phyloP scores from a whole-genome alignment of 2,113 vertebrate species.

The Onychorhynchus coronatus region DNA sequence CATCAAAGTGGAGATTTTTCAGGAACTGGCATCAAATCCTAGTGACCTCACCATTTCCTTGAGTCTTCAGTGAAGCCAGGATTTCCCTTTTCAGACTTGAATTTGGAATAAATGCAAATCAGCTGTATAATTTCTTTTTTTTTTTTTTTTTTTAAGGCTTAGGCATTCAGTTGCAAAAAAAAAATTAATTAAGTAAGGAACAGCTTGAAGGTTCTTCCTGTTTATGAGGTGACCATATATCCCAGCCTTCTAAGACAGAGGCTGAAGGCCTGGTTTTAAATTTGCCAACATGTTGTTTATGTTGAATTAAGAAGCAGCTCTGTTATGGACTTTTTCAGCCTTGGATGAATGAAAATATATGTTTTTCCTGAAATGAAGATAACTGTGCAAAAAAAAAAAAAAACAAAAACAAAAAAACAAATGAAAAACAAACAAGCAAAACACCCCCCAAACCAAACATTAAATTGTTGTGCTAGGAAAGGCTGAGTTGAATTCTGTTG shows the following conservation, averaged over 20 bases:
- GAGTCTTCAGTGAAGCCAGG: not conserved
- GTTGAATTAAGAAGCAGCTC: not conserved
- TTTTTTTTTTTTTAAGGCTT: not conserved
- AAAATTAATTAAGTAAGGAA: not conserved
- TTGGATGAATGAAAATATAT: not conserved
- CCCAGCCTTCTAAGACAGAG: not conserved
- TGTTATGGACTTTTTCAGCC: not conserved
- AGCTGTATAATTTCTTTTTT: not conserved
- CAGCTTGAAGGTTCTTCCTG: not conserved
- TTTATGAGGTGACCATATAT: not conserved
- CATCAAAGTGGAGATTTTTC: not conserved
- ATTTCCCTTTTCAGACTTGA: not conserved
- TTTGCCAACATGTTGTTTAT: not conserved
- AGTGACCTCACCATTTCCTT: not conserved
- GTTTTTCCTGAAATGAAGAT: not conserved
- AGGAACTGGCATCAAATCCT: not conserved
- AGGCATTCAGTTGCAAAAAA: not conserved
- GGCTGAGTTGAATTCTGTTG: not conserved
- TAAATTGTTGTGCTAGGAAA: not conserved
- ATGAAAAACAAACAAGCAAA: not conserved
- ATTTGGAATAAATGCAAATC: not conserved
- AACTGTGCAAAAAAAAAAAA: not conserved
- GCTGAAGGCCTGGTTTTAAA: not conserved
- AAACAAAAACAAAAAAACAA: not conserved
- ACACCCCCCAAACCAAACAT: not conserved